Percentiles rank a stretch among this genome's conserved stretches.
phyloP scores from a whole-genome alignment of 2,797 vertebrate species.

The Rhinoraja longicauda region DNA sequence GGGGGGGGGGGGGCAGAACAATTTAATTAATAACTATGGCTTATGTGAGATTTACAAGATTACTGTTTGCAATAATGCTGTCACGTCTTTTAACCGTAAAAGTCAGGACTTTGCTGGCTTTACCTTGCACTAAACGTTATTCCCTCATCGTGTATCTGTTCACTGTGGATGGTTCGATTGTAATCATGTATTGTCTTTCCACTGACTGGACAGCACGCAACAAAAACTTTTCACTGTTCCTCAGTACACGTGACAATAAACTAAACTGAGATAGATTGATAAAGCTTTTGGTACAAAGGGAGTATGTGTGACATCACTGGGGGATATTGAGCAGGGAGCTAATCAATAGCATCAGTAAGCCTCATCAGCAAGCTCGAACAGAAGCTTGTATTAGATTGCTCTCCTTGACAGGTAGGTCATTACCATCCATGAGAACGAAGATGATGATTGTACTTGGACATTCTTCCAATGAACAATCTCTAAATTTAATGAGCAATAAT shows the following conservation, averaged over 20 bases:
- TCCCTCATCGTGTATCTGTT: too few species aligned
- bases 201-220: too few species aligned
- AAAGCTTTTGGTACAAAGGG: too few species aligned
- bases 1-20: too few species aligned
- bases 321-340: neutral
- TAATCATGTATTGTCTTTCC: too few species aligned
- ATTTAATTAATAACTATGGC: neutral
- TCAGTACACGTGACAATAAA: too few species aligned
- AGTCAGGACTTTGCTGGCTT: neutral
- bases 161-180: too few species aligned
- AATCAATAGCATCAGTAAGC: slow-evolving; percentile 18
- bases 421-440: neutral
- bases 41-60: neutral
- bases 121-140: too few species aligned
- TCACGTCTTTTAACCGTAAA: neutral
- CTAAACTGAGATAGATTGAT: neutral
- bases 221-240: too few species aligned
- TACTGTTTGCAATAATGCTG: neutral
- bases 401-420: neutral
- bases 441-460: neutral
- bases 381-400: slow-evolving; percentile 14
- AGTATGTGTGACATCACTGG: slow-evolving; percentile 1
- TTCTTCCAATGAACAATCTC: neutral
- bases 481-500: neutral
- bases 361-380: slow-evolving; percentile 21